A percentile compares a stretch with the other conserved stretches of the same genome.
phyloP scores from a whole-genome alignment of 2,113 vertebrate species.

The Prunella himalayana region DNA sequence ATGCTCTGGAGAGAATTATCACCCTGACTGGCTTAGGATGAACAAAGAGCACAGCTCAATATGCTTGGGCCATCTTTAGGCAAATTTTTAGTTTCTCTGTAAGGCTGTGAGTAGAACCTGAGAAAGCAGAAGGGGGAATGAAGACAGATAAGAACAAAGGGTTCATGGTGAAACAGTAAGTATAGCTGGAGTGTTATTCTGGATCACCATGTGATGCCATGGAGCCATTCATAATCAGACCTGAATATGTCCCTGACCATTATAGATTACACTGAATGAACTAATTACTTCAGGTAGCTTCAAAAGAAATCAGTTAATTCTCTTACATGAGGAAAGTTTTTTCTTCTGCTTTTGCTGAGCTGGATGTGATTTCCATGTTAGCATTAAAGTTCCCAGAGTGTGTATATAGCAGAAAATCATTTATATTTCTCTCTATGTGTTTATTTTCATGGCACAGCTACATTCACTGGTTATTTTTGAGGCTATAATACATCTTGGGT shows the following conservation, averaged over 20 bases:
- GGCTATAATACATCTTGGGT: constrained; percentile 37
- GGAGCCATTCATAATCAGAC: background rate
- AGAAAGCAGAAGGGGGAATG: background rate
- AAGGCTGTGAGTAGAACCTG: background rate
- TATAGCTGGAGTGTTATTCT: background rate
- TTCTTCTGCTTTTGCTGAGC: background rate
- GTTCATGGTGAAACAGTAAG: background rate
- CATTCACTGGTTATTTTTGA: background rate
- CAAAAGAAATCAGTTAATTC: background rate
- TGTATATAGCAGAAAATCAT: background rate
- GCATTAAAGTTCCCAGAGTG: background rate
- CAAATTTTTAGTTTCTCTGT: background rate
- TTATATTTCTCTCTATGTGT: background rate
- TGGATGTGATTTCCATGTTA: background rate
- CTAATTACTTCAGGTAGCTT: background rate
- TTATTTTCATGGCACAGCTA: background rate
- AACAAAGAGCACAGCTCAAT: background rate
- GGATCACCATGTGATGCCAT: background rate
- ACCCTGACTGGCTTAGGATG: background rate
- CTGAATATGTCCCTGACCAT: background rate
- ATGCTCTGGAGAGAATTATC: background rate
- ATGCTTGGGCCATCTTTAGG: background rate
- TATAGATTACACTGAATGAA: background rate
- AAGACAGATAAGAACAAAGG: background rate
- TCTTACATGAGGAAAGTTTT: background rate